Evolutionary conservation across 2,113 vertebrate species (phyloP).

Genomic region (Sigmodon hispidus): DNA sequence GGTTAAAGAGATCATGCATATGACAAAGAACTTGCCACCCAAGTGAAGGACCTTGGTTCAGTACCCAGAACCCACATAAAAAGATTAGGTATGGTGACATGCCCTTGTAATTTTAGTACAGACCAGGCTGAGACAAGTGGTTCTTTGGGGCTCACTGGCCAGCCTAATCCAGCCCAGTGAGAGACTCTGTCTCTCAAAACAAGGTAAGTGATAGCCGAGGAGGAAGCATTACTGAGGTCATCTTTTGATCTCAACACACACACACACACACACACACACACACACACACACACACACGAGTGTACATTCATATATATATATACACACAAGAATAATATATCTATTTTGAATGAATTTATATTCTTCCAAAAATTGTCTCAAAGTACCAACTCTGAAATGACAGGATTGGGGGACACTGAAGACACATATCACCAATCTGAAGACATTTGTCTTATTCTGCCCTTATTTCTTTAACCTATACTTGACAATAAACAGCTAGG

Average conservation of each 20-base stretch:
- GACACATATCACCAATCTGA: conserved; percentile 65
- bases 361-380: conserved; percentile 7
- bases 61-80: no score
- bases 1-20: background rate
- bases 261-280: background rate
- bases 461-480: conserved; percentile 76
- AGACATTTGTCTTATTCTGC: conserved; percentile 69
- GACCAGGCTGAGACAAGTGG: background rate
- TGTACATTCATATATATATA: background rate
- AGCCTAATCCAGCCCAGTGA: background rate
- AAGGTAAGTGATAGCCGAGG: background rate
- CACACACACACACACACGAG: background rate
- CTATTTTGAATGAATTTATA: conserved; percentile 23
- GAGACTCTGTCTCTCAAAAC: background rate
- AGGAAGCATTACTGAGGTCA: background rate
- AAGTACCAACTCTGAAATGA: background rate
- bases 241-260: background rate
- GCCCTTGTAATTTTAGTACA: background rate
- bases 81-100: background rate
- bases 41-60: background rate
- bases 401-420: background rate
- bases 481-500: conserved; percentile 77
- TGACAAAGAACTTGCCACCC: background rate
- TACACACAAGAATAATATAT: background rate
- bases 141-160: background rate